phyloP scores from a whole-genome alignment of 2,797 vertebrate species.

The Chelidonichthys spinosus region DNA sequence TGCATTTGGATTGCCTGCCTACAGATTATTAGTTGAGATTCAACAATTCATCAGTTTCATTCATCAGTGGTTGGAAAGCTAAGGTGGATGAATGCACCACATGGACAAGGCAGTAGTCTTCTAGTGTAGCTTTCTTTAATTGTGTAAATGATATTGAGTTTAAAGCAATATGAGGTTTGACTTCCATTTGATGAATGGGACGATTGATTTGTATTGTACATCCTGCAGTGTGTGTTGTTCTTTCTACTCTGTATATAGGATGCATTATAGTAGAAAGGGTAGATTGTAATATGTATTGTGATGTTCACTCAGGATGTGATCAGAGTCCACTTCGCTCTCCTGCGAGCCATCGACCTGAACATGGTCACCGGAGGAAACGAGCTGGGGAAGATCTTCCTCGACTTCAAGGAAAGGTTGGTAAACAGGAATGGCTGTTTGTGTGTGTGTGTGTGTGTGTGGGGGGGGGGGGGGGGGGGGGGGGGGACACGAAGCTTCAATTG shows the following conservation, averaged over 20 bases:
- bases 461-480: too few species aligned
- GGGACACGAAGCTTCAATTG: constrained; percentile 3
- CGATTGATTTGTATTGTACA: too few species aligned
- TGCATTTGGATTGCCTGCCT: neutral
- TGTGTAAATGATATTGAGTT: too few species aligned
- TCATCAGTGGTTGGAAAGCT: too few species aligned
- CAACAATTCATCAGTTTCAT: neutral
- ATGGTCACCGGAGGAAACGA: constrained; percentile 92
- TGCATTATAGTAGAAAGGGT: neutral
- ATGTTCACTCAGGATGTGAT: constrained; percentile 89
- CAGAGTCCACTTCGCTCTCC: constrained; percentile 92
- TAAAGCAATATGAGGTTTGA: too few species aligned
- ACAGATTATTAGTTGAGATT: neutral
- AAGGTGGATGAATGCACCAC: too few species aligned
- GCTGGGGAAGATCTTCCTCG: constrained; percentile 94
- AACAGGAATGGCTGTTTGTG: neutral
- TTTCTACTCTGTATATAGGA: neutral
- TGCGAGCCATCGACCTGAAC: constrained; percentile 92
- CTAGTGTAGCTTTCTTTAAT: too few species aligned
- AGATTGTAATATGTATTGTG: neutral
- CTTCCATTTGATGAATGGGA: neutral
- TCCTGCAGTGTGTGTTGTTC: neutral
- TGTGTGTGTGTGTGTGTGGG: neutral
- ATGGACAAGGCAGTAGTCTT: too few species aligned
- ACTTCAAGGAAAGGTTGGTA: constrained; percentile 97